A percentile compares a stretch with the other conserved stretches of the same genome.
These are phyloP conservation scores for Siderastrea radians DNA, from an alignment of 92 coral and sea anemone genomes.

Conservation along the genomic window DNA sequence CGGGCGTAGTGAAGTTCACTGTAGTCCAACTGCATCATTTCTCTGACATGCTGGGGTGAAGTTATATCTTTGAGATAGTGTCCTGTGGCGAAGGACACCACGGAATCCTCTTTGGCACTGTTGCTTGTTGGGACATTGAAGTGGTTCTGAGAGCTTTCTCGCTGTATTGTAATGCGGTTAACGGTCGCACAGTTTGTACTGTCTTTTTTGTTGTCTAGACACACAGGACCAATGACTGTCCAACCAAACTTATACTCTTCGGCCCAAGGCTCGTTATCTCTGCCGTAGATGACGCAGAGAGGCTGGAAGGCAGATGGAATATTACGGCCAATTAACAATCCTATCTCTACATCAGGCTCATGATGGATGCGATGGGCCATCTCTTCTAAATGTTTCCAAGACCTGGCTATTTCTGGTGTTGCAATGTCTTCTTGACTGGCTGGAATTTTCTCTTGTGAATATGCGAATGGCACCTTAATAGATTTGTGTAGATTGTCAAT, in stretches of 20 bases:
- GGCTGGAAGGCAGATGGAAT: slow-evolving; percentile 72
- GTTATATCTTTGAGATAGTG: slow-evolving; percentile 33
- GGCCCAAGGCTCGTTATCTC: slow-evolving; percentile 81
- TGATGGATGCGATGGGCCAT: slow-evolving; percentile 60
- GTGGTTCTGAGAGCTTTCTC: neutral
- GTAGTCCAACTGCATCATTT: slow-evolving; percentile 74
- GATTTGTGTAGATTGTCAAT: slow-evolving; percentile 45
- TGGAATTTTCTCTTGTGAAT: slow-evolving; percentile 54
- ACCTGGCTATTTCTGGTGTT: slow-evolving; percentile 52
- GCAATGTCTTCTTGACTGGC: slow-evolving; percentile 61
- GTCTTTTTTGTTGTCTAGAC: slow-evolving; percentile 19
- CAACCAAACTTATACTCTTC: slow-evolving; percentile 75
- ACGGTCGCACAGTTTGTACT: slow-evolving; percentile 30
- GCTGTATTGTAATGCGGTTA: slow-evolving; percentile 36
- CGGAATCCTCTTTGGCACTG: slow-evolving; percentile 27
- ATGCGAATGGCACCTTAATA: slow-evolving; percentile 40
- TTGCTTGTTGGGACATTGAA: slow-evolving; percentile 39
- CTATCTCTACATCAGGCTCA: slow-evolving; percentile 58
- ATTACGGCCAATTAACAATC: slow-evolving; percentile 63
- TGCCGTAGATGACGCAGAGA: slow-evolving; percentile 63
- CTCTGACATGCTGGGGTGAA: slow-evolving; percentile 58
- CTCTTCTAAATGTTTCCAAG: slow-evolving; percentile 52
- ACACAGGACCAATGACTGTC: slow-evolving; percentile 65
- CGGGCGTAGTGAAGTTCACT: slow-evolving; percentile 45
- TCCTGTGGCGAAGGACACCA: slow-evolving; percentile 24